These are phyloP conservation scores for Harpagus bidentatus DNA, from an alignment of 2,113 vertebrate species.

Conservation along the genomic window DNA sequence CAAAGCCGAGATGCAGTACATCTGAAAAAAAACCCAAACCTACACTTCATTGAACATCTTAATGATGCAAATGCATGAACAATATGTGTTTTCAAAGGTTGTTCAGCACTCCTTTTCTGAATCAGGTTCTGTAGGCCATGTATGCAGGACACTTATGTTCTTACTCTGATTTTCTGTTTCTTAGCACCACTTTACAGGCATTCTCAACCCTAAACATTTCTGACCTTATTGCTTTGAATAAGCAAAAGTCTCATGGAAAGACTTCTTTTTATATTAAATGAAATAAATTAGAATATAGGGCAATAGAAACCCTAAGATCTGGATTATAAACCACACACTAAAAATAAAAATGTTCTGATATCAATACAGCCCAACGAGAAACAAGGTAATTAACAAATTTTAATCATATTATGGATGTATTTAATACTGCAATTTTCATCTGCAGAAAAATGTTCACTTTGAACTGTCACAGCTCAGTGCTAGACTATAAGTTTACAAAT, in stretches of 20 bases:
- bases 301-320: not conserved
- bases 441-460: not conserved
- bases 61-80: not conserved
- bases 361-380: not conserved
- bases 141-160: not conserved
- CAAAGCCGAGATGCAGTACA: not conserved
- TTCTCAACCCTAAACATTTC: not conserved
- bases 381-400: not conserved
- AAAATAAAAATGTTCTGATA: not conserved
- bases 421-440: not conserved
- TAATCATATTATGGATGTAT: not conserved
- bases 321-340: not conserved
- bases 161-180: not conserved
- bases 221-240: not conserved
- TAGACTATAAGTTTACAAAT: not conserved
- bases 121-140: not conserved
- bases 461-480: not conserved
- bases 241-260: not conserved
- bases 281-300: not conserved
- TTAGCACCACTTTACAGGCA: not conserved
- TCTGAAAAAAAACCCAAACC: not conserved
- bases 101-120: not conserved
- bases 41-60: not conserved
- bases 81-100: not conserved
- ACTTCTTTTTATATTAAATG: not conserved